These are phyloP conservation scores for Caerostris extrusa DNA, from an alignment of 1,140 invertebrate species.

Conservation along the genomic window DNA sequence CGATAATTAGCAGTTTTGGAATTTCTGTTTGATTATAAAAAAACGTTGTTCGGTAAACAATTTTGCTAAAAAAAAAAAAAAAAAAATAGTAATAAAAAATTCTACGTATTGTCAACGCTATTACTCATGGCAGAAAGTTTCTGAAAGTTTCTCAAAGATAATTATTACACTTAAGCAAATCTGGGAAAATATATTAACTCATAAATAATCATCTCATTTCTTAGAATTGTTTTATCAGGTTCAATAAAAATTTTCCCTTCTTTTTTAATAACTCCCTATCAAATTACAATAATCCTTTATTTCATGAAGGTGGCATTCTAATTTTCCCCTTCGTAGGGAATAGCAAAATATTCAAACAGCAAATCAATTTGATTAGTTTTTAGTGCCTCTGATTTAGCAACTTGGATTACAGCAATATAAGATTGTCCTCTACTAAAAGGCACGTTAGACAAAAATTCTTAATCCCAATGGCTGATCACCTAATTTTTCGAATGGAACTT, in stretches of 20 bases:
- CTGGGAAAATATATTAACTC: too few species aligned
- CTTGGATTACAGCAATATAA: background rate
- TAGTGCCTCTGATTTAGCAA: background rate
- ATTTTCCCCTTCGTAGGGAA: constrained; percentile 40
- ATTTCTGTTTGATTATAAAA: background rate
- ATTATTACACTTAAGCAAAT: too few species aligned
- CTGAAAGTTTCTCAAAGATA: too few species aligned
- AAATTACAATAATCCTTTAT: background rate
- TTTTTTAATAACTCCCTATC: background rate
- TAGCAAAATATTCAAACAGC: too few species aligned
- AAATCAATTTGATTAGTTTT: too few species aligned
- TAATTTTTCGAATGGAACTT: background rate
- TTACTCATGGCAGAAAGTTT: too few species aligned
- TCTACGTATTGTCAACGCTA: too few species aligned
- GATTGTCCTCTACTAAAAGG: background rate
- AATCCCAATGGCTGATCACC: constrained; percentile 37
- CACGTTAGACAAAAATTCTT: constrained; percentile 36
- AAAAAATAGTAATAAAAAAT: too few species aligned
- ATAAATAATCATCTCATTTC: too few species aligned
- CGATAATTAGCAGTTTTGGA: background rate
- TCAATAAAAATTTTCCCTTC: background rate
- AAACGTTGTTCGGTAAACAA: too few species aligned
- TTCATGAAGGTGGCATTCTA: background rate
- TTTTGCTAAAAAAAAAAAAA: too few species aligned
- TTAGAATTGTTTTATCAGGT: background rate